Base-by-base conservation (phyloP, 2,797 vertebrate species). In the Ctenochaetus hawaiiensis region DNA sequence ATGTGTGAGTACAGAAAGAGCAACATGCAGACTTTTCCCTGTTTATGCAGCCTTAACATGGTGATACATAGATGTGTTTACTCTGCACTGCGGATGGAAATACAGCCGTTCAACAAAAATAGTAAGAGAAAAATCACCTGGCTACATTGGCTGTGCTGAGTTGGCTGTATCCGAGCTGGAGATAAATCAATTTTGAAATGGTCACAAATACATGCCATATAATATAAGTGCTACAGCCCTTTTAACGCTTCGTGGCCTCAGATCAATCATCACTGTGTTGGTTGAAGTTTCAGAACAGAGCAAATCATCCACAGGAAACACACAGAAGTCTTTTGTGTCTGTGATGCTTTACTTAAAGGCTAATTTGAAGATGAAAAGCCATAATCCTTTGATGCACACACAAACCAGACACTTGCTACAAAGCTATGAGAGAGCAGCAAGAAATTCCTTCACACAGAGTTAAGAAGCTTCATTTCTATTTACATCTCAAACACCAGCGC, bases 311-410 rank as follows among this genome's bases (percentile, higher is more conserved):
- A 17, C 20, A 22, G 44, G 58, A 51, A 13, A 39, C 60, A 70
- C 58, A 58, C 6, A 43, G 72, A 18, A 60, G 41, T 52, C 58
- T 67, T 72, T n/a, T 44, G 57, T n/a, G 11, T 61, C 2, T 56
- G 53, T 61, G 63, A 69, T 18, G 67, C 45, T 41, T 58, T 22
- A 56, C 59, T 52, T 45, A 43, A 59, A 53, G 52, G 41, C 14
- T 39, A 48, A 39, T 57, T n/a, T 67, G 47, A 65, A 73, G 17
- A 54, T 57, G 30, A 73, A 20, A 70, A 75, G 43, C 47, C 45
- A n/a, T 26, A 47, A 34, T 77, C 69, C 26, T 63, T 72, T 77
- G 39, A 65, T 75, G 60, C 58, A 59, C 72, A 79, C 49, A 51
- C 66, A 62, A 59, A 80, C 30, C 57, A 72, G 57, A 10, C 12